These are phyloP conservation scores for Caloenas nicobarica DNA, from an alignment of 2,113 vertebrate genomes.

Conservation along the genomic window DNA sequence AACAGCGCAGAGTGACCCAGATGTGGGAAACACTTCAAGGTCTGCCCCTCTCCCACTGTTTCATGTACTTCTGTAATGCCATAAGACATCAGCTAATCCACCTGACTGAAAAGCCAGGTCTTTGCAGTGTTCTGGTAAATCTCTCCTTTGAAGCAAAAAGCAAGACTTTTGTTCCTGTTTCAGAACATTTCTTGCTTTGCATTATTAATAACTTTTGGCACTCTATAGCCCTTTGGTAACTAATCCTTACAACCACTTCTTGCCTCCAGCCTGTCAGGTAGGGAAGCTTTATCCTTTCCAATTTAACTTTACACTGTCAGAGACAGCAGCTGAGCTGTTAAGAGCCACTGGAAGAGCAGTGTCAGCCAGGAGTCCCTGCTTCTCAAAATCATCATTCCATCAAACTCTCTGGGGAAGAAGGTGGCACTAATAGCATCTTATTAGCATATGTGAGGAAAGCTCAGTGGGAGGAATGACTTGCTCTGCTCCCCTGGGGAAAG, in stretches of 20 bases:
- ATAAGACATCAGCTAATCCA: background rate
- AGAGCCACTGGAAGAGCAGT: background rate
- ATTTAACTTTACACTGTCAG: background rate
- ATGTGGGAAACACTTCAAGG: background rate
- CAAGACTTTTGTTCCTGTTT: constrained; percentile 22
- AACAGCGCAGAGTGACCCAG: background rate
- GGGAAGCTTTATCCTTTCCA: background rate
- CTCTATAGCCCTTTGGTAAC: background rate
- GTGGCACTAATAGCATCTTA: background rate
- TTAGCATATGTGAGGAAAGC: background rate
- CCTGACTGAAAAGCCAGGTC: background rate
- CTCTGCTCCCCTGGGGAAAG: background rate
- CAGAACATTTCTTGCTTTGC: constrained; percentile 13
- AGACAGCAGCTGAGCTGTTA: background rate
- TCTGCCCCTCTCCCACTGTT: background rate
- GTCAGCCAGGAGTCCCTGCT: background rate
- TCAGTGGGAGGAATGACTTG: background rate
- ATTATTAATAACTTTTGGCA: constrained; percentile 38
- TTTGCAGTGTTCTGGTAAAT: background rate
- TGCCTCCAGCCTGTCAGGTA: background rate
- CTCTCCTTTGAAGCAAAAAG: constrained; percentile 26
- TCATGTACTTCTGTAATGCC: background rate
- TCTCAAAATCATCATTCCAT: background rate
- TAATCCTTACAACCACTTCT: constrained; percentile 17
- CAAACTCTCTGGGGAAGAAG: background rate